phyloP scores from a whole-genome alignment of 2,113 vertebrate species.

The Gymnogyps californianus region DNA sequence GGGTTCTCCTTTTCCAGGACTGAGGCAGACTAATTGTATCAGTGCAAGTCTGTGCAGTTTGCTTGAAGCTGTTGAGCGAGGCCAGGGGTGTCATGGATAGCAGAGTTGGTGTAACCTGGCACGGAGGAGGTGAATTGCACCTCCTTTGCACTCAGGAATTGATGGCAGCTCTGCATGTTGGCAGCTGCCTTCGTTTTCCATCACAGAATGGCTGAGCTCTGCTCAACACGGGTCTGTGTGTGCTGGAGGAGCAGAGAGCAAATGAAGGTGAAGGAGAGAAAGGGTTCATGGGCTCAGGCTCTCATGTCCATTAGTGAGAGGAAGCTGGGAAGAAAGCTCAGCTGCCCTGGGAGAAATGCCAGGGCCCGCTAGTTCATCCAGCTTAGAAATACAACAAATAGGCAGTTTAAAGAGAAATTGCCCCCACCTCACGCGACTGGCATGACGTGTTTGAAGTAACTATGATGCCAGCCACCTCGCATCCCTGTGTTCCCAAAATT shows the following conservation, averaged over 20 bases:
- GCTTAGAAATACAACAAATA: background rate
- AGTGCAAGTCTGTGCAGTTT: background rate
- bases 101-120: conserved; percentile 54
- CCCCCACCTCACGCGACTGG: background rate
- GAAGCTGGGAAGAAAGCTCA: background rate
- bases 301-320: background rate
- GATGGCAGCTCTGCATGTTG: background rate
- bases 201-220: background rate
- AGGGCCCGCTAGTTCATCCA: background rate
- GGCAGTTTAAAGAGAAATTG: background rate
- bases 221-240: background rate
- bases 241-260: background rate
- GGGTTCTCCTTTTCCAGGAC: background rate
- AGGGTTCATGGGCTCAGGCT: background rate
- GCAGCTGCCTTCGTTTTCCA: background rate
- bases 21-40: background rate
- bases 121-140: conserved; percentile 23
- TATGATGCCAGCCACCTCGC: background rate
- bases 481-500: background rate
- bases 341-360: background rate
- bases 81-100: background rate
- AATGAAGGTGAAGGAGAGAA: background rate
- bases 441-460: background rate
- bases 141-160: background rate
- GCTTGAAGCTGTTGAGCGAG: conserved; percentile 34